Conservation (phyloP, 2,113 vertebrate species). For the Platysternon megacephalum region DNA sequence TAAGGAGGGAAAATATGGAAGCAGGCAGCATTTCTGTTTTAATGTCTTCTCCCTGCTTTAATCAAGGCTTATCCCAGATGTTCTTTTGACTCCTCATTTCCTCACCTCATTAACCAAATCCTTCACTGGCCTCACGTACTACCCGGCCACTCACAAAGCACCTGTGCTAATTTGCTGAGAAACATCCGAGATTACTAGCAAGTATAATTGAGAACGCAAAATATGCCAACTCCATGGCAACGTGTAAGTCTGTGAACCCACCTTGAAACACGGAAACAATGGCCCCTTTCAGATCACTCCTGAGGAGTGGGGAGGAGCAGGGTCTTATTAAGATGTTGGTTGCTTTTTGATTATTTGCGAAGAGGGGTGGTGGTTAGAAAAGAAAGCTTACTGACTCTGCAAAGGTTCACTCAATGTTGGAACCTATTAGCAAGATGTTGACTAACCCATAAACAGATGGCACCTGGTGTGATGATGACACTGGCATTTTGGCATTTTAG, state of each 20-base stretch:
- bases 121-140: neutral
- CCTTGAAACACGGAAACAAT: slow-evolving; percentile 76
- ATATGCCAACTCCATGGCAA: slow-evolving; percentile 72
- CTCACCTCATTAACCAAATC: slow-evolving; percentile 18
- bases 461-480: neutral
- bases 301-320: slow-evolving; percentile 38
- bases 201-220: slow-evolving; percentile 73
- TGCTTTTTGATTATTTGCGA: slow-evolving; percentile 44
- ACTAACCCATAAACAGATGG: neutral
- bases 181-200: slow-evolving; percentile 68
- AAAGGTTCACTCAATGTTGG: slow-evolving; percentile 28
- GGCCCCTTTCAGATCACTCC: slow-evolving; percentile 67
- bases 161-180: slow-evolving; percentile 65
- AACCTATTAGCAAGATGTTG: neutral
- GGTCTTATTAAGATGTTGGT: slow-evolving; percentile 51
- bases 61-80: neutral
- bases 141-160: slow-evolving; percentile 39
- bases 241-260: slow-evolving; percentile 72
- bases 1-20: neutral
- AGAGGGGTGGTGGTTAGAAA: neutral
- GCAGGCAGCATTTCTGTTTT: neutral
- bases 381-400: neutral
- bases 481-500: neutral
- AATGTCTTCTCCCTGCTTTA: neutral
- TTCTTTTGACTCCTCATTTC: slow-evolving; percentile 23